phyloP scores from a whole-genome alignment of 2,797 vertebrate genomes.

The Buphagus erythrorhynchus region DNA sequence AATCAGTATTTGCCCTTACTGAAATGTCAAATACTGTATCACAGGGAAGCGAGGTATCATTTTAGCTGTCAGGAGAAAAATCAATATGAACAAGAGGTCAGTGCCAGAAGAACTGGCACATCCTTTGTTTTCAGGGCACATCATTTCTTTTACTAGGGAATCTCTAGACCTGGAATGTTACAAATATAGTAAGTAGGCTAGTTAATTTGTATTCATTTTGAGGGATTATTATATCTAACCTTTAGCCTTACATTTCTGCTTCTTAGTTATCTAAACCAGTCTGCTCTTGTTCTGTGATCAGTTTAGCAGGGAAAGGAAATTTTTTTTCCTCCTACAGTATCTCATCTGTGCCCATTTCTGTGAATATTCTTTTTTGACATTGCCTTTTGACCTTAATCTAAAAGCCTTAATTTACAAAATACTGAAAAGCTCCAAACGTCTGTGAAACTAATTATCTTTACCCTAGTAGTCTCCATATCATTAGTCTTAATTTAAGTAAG shows the following conservation, averaged over 20 bases:
- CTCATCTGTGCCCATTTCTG: not conserved
- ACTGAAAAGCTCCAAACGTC: not conserved
- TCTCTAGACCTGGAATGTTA: not conserved
- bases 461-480: not conserved
- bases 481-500: not conserved
- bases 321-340: not conserved
- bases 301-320: not conserved
- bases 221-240: not conserved
- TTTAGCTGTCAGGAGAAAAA: not conserved
- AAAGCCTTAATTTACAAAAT: not conserved
- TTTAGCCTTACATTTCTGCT: slow-evolving; percentile 12
- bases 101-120: not conserved
- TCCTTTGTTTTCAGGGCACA: not conserved
- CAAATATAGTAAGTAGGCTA: slow-evolving; percentile 18
- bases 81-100: not conserved
- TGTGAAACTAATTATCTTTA: not conserved
- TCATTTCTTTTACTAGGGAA: not conserved
- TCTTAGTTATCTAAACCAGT: not conserved
- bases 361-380: not conserved
- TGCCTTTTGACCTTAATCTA: slow-evolving; percentile 16
- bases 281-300: not conserved
- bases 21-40: not conserved
- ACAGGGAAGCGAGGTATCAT: not conserved
- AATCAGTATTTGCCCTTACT: not conserved
- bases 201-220: not conserved